Evolutionary conservation across 2,113 vertebrate species (phyloP).

Genomic region (Catharus fuscescens): DNA sequence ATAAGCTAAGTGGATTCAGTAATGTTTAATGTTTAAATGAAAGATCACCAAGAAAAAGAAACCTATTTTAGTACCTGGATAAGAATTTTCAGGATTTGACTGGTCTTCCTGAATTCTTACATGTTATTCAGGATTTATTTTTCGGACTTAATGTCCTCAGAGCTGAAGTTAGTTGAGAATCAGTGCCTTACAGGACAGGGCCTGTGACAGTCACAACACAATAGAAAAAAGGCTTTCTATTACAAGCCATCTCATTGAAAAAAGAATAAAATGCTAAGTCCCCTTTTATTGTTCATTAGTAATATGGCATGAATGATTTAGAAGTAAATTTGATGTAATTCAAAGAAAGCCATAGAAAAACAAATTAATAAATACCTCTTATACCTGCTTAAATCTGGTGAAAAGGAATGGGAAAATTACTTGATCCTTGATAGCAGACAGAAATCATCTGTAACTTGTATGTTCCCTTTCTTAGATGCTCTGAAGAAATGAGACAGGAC

Average conservation of each 20-base stretch:
- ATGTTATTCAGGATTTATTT: not conserved
- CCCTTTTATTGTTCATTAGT: not conserved
- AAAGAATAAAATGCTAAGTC: not conserved
- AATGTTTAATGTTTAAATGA: not conserved
- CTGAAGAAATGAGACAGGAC: not conserved
- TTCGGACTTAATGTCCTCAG: not conserved
- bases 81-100: not conserved
- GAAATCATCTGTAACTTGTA: not conserved
- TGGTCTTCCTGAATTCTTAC: not conserved
- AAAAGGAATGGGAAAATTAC: not conserved
- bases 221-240: not conserved
- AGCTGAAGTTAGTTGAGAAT: not conserved
- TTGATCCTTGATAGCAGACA: not conserved
- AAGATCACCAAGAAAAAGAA: not conserved
- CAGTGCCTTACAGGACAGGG: not conserved
- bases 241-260: not conserved
- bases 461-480: not conserved
- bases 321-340: not conserved
- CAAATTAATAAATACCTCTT: not conserved
- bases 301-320: not conserved
- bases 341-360: not conserved
- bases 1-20: not conserved
- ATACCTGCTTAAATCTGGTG: not conserved
- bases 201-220: not conserved
- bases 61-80: not conserved